phyloP scores from a whole-genome alignment of 1,140 invertebrate genomes.

The Caenorhabditis remanei region DNA sequence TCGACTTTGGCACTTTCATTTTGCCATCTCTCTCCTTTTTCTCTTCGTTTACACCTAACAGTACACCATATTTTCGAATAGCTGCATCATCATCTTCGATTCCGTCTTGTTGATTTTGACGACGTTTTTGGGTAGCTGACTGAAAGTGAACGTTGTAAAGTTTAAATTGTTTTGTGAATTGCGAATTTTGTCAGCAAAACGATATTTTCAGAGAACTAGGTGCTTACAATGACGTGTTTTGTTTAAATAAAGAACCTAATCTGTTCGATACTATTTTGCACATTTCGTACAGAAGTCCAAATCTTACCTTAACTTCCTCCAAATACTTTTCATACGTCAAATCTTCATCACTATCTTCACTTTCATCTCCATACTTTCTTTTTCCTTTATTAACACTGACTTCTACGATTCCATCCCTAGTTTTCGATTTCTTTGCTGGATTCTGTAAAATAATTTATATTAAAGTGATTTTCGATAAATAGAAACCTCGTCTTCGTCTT shows the following conservation, averaged over 20 bases:
- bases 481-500: too few relatives aligned
- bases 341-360: slow-evolving; percentile 53
- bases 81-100: slow-evolving; percentile 54
- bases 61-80: slow-evolving; percentile 39
- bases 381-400: slow-evolving; percentile 16
- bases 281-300: neutral
- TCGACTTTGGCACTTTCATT: slow-evolving; percentile 54
- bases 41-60: slow-evolving; percentile 52
- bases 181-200: neutral
- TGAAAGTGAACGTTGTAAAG: neutral
- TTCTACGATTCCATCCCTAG: slow-evolving; percentile 10
- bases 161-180: neutral
- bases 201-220: too few relatives aligned
- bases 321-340: slow-evolving; percentile 55
- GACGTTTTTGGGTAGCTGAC: slow-evolving; percentile 12
- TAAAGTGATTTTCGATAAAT: neutral
- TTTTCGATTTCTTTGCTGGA: neutral
- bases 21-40: slow-evolving; percentile 51
- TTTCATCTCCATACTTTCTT: slow-evolving; percentile 25
- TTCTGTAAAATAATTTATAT: neutral
- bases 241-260: too few relatives aligned
- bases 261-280: too few relatives aligned
- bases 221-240: too few relatives aligned
- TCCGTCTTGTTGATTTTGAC: slow-evolving; percentile 2
- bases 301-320: slow-evolving; percentile 54